Base-by-base conservation (phyloP, 2,888 invertebrate species). In the Piscicola geometra region DNA sequence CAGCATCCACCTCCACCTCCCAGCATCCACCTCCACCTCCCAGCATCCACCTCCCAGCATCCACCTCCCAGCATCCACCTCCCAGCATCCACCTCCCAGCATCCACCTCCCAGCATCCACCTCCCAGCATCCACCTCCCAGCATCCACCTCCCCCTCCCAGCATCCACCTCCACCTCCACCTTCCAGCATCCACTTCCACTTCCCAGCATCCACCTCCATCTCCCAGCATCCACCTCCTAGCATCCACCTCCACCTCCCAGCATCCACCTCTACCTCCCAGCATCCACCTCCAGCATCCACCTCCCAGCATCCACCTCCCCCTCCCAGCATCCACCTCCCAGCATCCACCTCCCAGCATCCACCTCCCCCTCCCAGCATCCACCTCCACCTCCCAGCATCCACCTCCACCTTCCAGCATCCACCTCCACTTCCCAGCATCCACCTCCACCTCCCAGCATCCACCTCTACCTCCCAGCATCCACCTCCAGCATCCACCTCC, bases 361-460 rank as follows among this genome's bases (percentile, higher is more conserved):
- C 60, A 56, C 30, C 56, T 76, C 50, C 66, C 72, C 21, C 66
- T 69, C 0, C 50, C 64, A 21, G 52, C 25, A 30, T 67, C 74
- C 5, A 69, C 69, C 21, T 18, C n/a, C n/a, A n/a, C n/a, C n/a
- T n/a, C n/a, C 5, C 25, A 56, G 60, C 60, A 56, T 56, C 9
- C 60, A 56, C 30, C 56, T 76, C 50, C 66, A 64, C 21, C 66
- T 69, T 1, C 50, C 64, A 21, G 52, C 25, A 30, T 67, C 74
- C 5, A 69, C 69, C 21, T 18, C n/a, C n/a, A n/a, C n/a, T n/a
- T n/a, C n/a, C 5, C 25, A 56, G 60, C 60, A 56, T 56, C 9
- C 60, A 56, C 30, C 56, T 76, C 50, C 66, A 64, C 21, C 66
- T 69, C 0, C 50, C 64, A 21, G 52, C 25, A 30, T 67, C 74